Conservation (phyloP, 2,113 vertebrate species). For the Candoia aspera region DNA sequence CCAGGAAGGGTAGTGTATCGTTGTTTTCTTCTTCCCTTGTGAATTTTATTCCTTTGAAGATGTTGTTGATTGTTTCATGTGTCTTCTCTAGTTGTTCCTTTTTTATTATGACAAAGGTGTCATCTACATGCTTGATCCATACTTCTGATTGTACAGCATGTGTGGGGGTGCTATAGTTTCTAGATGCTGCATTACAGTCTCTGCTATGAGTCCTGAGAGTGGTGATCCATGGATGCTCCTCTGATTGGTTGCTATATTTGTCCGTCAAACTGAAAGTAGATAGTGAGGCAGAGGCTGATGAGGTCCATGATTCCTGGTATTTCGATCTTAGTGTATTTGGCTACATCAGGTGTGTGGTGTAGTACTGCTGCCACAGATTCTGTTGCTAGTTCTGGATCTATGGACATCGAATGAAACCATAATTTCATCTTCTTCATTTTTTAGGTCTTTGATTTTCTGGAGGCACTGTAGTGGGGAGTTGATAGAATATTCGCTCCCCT, state of each 20-base stretch:
- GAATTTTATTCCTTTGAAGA: background rate
- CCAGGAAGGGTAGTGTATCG: background rate
- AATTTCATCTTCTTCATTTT: too few species aligned
- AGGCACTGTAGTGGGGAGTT: too few species aligned
- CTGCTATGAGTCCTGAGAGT: background rate
- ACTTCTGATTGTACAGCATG: background rate
- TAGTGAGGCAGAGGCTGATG: too few species aligned
- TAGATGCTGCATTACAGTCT: background rate
- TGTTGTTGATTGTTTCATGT: background rate
- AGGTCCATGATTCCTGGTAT: too few species aligned
- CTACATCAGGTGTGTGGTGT: too few species aligned
- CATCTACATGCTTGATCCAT: background rate
- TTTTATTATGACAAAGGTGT: background rate
- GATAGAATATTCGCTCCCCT: too few species aligned
- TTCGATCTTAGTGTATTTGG: too few species aligned
- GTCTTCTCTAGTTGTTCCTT: background rate
- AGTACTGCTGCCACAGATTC: too few species aligned
- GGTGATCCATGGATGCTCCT: background rate
- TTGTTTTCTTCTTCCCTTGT: background rate
- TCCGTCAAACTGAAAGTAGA: too few species aligned
- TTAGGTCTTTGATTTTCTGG: too few species aligned
- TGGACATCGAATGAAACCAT: too few species aligned
- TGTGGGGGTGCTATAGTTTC: background rate
- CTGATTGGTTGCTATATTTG: background rate
- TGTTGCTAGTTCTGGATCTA: too few species aligned